Percentiles rank a stretch among this genome's conserved stretches.
phyloP scores from a whole-genome alignment of 2,113 vertebrate species.

The Sialia sialis region DNA sequence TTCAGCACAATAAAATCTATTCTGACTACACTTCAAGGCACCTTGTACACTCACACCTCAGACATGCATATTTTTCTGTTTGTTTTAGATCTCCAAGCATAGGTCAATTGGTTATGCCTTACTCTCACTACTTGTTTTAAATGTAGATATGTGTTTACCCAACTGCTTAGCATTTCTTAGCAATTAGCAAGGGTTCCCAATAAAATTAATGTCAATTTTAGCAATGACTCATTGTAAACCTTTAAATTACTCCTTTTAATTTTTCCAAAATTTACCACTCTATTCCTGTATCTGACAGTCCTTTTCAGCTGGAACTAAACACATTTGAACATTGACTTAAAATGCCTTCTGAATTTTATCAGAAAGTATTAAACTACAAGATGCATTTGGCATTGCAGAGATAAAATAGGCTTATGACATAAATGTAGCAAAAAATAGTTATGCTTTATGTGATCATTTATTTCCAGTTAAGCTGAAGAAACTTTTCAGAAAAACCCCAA shows the following conservation, averaged over 20 bases:
- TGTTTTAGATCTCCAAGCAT: background rate
- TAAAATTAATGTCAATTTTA: background rate
- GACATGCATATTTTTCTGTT: background rate
- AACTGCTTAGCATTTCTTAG: background rate
- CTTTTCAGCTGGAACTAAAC: background rate
- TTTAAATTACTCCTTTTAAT: background rate
- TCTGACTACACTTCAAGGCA: background rate
- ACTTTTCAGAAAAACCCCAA: background rate
- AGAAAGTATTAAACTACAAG: background rate
- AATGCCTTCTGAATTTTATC: background rate
- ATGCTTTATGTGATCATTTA: background rate
- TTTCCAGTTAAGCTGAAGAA: background rate
- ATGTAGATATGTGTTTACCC: background rate
- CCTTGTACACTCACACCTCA: background rate
- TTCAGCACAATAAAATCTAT: background rate
- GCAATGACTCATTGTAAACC: background rate
- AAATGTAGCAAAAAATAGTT: background rate
- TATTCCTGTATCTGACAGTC: background rate
- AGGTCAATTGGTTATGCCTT: background rate
- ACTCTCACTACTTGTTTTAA: background rate
- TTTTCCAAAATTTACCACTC: background rate
- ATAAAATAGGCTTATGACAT: background rate
- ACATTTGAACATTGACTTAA: background rate
- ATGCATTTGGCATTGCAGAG: background rate
- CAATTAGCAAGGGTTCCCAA: background rate